phyloP scores from a whole-genome alignment of 1,140 invertebrate species.

The Drosophila equinoxialis region DNA sequence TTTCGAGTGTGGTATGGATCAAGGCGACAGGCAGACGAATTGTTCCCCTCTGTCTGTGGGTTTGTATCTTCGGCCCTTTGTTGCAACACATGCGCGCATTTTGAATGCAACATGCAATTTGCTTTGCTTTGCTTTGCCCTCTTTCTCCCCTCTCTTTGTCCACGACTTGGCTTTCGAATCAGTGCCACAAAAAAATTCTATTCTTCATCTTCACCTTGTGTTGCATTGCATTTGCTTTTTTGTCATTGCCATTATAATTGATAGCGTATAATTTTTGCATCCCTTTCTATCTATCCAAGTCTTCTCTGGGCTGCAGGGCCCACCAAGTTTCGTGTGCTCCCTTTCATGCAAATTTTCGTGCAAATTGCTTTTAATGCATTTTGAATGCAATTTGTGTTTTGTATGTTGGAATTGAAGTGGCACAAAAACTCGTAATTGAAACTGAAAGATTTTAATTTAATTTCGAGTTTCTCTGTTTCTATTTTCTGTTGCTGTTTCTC shows the following conservation, averaged over 20 bases:
- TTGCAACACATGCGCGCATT: constrained; percentile 54
- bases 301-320: background rate
- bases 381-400: constrained; percentile 81
- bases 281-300: constrained; percentile 25
- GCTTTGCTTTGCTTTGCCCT: constrained; percentile 18
- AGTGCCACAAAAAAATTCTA: constrained; percentile 19
- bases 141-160: background rate
- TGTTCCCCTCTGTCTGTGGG: background rate
- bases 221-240: constrained; percentile 63
- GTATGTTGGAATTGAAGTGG: constrained; percentile 79
- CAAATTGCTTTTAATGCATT: constrained; percentile 82
- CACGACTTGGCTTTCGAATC: background rate
- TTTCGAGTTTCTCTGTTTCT: constrained; percentile 77
- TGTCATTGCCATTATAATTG: constrained; percentile 81
- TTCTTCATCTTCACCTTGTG: constrained; percentile 68
- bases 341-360: constrained; percentile 79
- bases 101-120: constrained; percentile 61
- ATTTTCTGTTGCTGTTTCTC: constrained; percentile 50
- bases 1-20: background rate
- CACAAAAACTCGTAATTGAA: constrained; percentile 81
- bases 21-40: constrained; percentile 7
- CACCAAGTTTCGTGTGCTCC: constrained; percentile 40
- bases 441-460: constrained; percentile 82
- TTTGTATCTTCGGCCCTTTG: constrained; percentile 23
- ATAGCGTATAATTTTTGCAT: constrained; percentile 73